These are phyloP conservation scores for Rhodophaea formosa DNA, from an alignment of 2,888 invertebrate species.

Conservation along the genomic window DNA sequence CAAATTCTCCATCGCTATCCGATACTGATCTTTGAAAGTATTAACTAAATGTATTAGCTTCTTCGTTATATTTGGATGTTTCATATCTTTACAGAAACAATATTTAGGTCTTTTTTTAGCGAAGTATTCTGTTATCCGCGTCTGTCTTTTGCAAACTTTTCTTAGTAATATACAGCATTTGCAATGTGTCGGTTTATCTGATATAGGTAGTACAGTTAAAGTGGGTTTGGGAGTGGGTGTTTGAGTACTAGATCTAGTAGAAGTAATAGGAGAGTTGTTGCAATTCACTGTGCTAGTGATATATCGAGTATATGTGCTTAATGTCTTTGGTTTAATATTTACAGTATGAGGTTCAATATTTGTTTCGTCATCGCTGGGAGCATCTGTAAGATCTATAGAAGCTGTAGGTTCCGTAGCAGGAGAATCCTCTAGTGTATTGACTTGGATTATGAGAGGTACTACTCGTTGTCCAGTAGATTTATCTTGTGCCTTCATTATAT, in stretches of 20 bases:
- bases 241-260: not conserved
- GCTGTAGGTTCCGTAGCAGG: not conserved
- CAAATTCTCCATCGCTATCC: slow-evolving; percentile 35
- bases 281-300: slow-evolving; percentile 7
- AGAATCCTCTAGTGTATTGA: not conserved
- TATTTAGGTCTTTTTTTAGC: slow-evolving; percentile 25
- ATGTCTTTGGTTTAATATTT: not conserved
- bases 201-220: not conserved
- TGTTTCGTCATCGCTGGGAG: not conserved
- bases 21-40: slow-evolving; percentile 41
- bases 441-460: slow-evolving; percentile 2
- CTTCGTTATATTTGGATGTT: slow-evolving; percentile 51
- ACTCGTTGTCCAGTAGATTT: not conserved
- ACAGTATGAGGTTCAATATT: not conserved
- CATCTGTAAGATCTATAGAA: not conserved
- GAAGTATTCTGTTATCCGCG: slow-evolving; percentile 59
- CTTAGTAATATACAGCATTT: slow-evolving; percentile 55
- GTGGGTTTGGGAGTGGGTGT: not conserved
- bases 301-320: not conserved
- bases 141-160: slow-evolving; percentile 52
- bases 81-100: slow-evolving; percentile 52
- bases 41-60: slow-evolving; percentile 52
- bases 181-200: slow-evolving; percentile 43
- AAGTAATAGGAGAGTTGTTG: slow-evolving; percentile 5
- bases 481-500: not conserved